A percentile compares a stretch with the other conserved stretches of the same genome.
Evolutionary conservation across 1,140 invertebrate genomes (phyloP).

Genomic region (Zaprionus gabonicus): DNA sequence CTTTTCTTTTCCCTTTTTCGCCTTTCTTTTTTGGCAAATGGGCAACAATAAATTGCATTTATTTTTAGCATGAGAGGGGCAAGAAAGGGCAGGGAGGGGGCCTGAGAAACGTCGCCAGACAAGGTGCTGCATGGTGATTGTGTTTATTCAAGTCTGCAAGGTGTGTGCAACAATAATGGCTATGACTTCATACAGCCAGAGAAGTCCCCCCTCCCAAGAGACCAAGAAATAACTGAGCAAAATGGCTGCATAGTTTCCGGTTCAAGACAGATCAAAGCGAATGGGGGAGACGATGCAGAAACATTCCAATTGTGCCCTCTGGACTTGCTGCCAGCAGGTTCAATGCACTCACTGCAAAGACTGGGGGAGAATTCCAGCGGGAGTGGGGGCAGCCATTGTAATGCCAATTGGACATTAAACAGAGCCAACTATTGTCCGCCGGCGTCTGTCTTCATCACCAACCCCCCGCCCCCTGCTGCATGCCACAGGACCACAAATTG

Average conservation of each 20-base stretch:
- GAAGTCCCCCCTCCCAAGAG: neutral
- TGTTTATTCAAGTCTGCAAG: slow-evolving; percentile 16
- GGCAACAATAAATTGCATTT: slow-evolving; percentile 51
- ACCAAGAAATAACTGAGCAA: slow-evolving; percentile 12
- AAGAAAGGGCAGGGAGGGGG: neutral
- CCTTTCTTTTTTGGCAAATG: slow-evolving; percentile 43
- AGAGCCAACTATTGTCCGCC: slow-evolving; percentile 48
- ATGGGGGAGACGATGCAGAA: neutral
- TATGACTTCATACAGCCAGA: slow-evolving; percentile 27
- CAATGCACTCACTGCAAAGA: slow-evolving; percentile 34
- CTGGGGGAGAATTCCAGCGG: slow-evolving; percentile 11
- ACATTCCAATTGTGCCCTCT: slow-evolving; percentile 32
- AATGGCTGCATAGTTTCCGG: slow-evolving; percentile 51
- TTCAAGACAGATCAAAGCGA: slow-evolving; percentile 14
- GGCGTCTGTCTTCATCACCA: neutral
- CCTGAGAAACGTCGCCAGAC: neutral
- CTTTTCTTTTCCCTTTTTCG: slow-evolving; percentile 15
- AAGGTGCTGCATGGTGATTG: slow-evolving; percentile 21
- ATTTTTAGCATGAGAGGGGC: slow-evolving; percentile 22
- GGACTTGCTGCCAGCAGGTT: slow-evolving; percentile 15
- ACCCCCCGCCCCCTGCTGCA: neutral
- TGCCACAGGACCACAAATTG: slow-evolving; percentile 39
- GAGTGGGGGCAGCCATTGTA: slow-evolving; percentile 39
- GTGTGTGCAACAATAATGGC: slow-evolving; percentile 32
- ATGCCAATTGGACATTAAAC: slow-evolving; percentile 53